These are phyloP conservation scores for Drosophila neonasuta DNA, from an alignment of 2,888 invertebrate genomes.

Conservation along the genomic window DNA sequence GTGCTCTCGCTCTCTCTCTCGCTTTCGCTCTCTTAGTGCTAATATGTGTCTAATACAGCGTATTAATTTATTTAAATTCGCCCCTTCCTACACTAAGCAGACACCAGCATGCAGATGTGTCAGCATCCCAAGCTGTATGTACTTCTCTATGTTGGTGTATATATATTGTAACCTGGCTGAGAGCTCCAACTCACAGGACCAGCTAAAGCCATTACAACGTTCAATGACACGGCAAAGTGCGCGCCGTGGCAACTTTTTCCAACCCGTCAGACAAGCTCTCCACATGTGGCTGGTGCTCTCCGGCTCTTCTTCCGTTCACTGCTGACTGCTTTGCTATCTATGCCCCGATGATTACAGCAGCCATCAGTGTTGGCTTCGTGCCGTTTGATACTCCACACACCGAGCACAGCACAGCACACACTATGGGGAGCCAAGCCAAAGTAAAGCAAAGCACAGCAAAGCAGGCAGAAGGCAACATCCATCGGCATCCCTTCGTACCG, in stretches of 20 bases:
- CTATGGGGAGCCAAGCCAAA: constrained; percentile 30
- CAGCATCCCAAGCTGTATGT: constrained; percentile 34
- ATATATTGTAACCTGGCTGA: constrained; percentile 13
- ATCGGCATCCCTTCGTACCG: constrained; percentile 40
- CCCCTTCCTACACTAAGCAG: constrained; percentile 21
- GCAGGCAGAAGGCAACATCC: constrained; percentile 8
- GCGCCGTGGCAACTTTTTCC: constrained; percentile 57
- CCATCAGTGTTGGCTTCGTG: constrained; percentile 62
- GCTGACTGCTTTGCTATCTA: constrained; percentile 61
- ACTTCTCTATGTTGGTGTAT: background rate
- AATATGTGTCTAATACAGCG: constrained; percentile 74
- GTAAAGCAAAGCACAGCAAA: too few species aligned
- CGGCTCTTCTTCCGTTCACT: constrained; percentile 41
- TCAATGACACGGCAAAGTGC: constrained; percentile 76
- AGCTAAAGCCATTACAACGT: constrained; percentile 68
- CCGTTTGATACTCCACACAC: constrained; percentile 52
- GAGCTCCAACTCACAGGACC: constrained; percentile 32
- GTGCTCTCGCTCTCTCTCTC: background rate
- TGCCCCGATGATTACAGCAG: constrained; percentile 69
- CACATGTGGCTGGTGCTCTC: constrained; percentile 33
- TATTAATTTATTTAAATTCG: constrained; percentile 76
- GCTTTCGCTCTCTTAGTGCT: constrained; percentile 44
- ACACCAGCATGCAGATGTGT: constrained; percentile 26
- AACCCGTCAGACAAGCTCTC: constrained; percentile 37
- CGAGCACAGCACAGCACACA: constrained; percentile 29